Percentiles rank a stretch among this genome's conserved stretches.
phyloP scores from a whole-genome alignment of 2,888 invertebrate species.

The Diarsia dahlii region DNA sequence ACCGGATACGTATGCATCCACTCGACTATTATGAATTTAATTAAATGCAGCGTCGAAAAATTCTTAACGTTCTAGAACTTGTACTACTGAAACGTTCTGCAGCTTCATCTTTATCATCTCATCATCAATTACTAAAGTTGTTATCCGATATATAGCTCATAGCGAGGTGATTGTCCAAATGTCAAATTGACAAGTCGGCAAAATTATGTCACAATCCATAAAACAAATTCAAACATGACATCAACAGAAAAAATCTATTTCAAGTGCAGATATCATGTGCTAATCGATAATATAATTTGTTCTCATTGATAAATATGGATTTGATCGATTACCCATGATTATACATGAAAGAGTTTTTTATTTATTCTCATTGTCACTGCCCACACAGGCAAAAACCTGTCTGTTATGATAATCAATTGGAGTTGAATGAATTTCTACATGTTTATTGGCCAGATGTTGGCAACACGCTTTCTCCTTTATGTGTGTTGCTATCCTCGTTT shows the following conservation, averaged over 20 bases:
- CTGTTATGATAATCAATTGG: slow-evolving; percentile 75
- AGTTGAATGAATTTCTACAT: slow-evolving; percentile 68
- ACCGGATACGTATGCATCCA: background rate
- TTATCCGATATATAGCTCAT: background rate
- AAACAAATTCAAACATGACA: slow-evolving; percentile 35
- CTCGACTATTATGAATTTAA: too few relatives aligned
- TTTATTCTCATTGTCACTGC: slow-evolving; percentile 61
- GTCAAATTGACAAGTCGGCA: background rate
- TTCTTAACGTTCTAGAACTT: background rate
- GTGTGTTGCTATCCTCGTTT: slow-evolving; percentile 33
- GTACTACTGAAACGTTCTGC: background rate
- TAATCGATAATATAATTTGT: slow-evolving; percentile 59
- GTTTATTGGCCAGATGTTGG: slow-evolving; percentile 71
- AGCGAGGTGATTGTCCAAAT: background rate
- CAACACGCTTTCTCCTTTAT: slow-evolving; percentile 75
- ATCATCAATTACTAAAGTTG: background rate
- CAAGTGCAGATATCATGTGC: slow-evolving; percentile 44
- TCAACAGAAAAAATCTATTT: slow-evolving; percentile 41
- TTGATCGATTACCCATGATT: slow-evolving; percentile 62
- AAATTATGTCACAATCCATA: slow-evolving; percentile 17
- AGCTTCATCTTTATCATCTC: slow-evolving; percentile 6
- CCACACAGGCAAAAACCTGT: slow-evolving; percentile 75
- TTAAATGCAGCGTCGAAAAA: background rate
- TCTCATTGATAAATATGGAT: slow-evolving; percentile 63
- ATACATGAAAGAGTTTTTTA: slow-evolving; percentile 58